A percentile compares a stretch with the other conserved stretches of the same genome.
Evolutionary conservation across 2,797 vertebrate genomes (phyloP).

Genomic region (Martes flavigula): DNA sequence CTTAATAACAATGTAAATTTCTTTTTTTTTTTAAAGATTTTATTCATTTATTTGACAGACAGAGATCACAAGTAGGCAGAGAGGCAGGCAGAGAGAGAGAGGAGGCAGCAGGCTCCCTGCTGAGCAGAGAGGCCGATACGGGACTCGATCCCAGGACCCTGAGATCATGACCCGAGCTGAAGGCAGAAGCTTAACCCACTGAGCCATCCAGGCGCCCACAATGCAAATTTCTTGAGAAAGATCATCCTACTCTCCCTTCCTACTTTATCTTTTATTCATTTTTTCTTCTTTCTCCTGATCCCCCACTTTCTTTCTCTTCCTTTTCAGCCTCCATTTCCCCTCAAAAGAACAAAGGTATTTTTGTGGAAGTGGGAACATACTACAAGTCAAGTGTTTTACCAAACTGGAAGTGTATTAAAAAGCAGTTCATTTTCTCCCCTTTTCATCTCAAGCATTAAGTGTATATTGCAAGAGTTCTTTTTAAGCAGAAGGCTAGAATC

Average conservation of each 20-base stretch:
- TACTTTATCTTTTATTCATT: neutral
- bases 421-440: neutral
- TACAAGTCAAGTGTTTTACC: neutral
- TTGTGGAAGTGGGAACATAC: neutral
- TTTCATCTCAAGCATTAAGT: neutral
- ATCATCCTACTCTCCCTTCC: neutral
- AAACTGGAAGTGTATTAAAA: neutral
- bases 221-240: neutral
- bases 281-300: fast-evolving
- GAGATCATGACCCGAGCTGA: no score
- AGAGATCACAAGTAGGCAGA: no score
- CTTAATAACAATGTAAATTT: neutral
- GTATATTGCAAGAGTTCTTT: neutral
- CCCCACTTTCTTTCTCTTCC: neutral
- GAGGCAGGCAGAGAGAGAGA: no score
- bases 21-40: neutral
- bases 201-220: no score
- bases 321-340: neutral
- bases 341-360: neutral
- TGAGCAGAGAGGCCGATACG: no score
- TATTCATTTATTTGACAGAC: no score
- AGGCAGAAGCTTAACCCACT: no score
- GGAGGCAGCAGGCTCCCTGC: no score
- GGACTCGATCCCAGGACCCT: no score
- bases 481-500: neutral